Evolutionary conservation across 2,888 invertebrate genomes (phyloP).

Genomic region (Stenchaetothrips biformis): DNA sequence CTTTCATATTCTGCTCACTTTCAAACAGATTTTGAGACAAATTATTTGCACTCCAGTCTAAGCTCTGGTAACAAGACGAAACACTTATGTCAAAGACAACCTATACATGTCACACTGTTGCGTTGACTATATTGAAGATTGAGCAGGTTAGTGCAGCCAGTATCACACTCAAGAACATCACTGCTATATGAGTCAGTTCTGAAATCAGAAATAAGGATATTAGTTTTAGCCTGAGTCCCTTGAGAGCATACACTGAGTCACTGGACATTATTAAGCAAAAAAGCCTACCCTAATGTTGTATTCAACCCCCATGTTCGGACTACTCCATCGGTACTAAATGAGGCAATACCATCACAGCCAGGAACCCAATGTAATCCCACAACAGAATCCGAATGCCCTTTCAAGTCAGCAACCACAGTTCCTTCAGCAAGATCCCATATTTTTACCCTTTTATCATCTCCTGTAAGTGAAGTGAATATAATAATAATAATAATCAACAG

Average conservation of each 20-base stretch:
- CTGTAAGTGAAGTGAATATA: constrained; percentile 43
- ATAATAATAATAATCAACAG: background rate
- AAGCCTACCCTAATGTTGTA: background rate
- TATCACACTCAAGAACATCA: background rate
- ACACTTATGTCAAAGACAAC: background rate
- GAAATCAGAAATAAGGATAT: background rate
- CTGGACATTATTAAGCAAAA: background rate
- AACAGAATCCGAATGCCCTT: constrained; percentile 60
- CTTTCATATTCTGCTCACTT: no score
- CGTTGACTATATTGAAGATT: background rate
- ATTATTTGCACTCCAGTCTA: no score
- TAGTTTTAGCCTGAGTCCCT: background rate
- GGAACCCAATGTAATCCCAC: constrained; percentile 56
- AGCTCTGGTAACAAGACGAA: background rate
- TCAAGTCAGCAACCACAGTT: constrained; percentile 58
- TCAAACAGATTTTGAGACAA: no score
- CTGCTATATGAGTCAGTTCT: background rate
- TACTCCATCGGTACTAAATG: background rate
- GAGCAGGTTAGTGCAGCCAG: background rate
- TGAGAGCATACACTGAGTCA: background rate
- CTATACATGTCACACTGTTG: background rate
- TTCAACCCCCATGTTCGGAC: constrained; percentile 4
- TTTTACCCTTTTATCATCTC: constrained; percentile 64
- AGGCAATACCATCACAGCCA: constrained; percentile 13
- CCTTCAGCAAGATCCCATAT: constrained; percentile 69